Conservation (phyloP, 2,113 vertebrate species). For the Oxygymnocypris stewartii region DNA sequence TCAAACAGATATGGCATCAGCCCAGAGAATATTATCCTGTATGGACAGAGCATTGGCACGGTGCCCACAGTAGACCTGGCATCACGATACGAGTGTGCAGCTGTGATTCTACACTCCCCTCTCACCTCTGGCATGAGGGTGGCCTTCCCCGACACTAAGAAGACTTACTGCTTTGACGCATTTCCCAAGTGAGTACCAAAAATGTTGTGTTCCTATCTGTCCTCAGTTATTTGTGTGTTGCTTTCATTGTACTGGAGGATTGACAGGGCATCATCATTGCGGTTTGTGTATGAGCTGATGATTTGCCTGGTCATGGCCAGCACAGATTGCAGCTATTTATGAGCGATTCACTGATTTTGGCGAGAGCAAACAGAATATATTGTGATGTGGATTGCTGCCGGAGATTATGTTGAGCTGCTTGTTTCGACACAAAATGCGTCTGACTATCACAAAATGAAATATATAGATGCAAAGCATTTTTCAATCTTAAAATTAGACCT, state of each 20-base stretch:
- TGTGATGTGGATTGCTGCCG: slow-evolving; percentile 2
- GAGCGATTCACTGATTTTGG: slow-evolving; percentile 9
- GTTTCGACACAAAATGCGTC: slow-evolving; percentile 3
- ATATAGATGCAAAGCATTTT: neutral
- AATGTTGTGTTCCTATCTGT: neutral
- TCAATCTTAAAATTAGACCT: neutral
- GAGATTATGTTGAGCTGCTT: neutral
- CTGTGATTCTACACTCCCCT: slow-evolving; percentile 92
- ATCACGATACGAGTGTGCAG: slow-evolving; percentile 92
- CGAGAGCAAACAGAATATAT: neutral
- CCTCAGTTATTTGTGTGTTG: neutral
- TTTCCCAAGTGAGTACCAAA: slow-evolving; percentile 89
- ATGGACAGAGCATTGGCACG: slow-evolving; percentile 94
- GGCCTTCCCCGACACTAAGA: slow-evolving; percentile 95
- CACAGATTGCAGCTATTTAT: slow-evolving; percentile 29
- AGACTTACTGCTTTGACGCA: slow-evolving; percentile 96
- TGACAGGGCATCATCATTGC: neutral
- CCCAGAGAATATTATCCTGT: slow-evolving; percentile 93
- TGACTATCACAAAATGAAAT: neutral
- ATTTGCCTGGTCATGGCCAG: slow-evolving; percentile 18
- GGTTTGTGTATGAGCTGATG: slow-evolving; percentile 7
- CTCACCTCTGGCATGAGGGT: slow-evolving; percentile 96
- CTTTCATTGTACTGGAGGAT: neutral
- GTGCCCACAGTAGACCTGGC: slow-evolving; percentile 94
- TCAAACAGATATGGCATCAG: slow-evolving; percentile 88